Conservation (phyloP, 2,113 vertebrate genomes). For the Lagopus leucura region DNA sequence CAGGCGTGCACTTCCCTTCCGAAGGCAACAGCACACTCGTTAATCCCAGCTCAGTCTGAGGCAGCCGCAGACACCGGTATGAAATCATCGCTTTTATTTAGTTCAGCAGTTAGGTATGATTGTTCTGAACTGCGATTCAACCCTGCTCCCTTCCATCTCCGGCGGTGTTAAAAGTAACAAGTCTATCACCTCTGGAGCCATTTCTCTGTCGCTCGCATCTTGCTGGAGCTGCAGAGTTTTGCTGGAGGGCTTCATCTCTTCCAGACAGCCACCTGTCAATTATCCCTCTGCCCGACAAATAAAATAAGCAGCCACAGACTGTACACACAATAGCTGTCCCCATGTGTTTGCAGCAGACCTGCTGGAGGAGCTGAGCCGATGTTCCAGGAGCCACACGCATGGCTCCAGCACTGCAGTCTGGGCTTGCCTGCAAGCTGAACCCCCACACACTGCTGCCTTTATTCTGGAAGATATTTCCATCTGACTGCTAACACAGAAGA, state of each 20-base stretch:
- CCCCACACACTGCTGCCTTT: conserved; percentile 1
- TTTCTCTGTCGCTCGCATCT: not conserved
- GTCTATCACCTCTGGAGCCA: conserved; percentile 57
- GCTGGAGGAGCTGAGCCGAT: conserved; percentile 12
- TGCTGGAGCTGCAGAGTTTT: not conserved
- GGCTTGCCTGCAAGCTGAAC: not conserved
- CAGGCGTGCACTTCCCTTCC: not conserved
- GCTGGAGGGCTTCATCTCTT: conserved; percentile 61
- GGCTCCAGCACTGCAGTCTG: not conserved
- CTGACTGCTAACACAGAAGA: not conserved
- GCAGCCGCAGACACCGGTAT: not conserved
- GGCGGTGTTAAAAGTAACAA: conserved; percentile 47
- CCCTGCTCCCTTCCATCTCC: conserved; percentile 1
- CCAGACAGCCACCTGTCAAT: conserved; percentile 55
- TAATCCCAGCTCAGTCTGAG: not conserved
- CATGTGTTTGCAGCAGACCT: not conserved
- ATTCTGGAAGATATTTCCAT: not conserved
- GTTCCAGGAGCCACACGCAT: conserved; percentile 18
- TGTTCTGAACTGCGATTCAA: conserved; percentile 25
- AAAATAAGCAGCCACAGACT: not conserved
- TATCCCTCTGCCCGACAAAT: conserved; percentile 1
- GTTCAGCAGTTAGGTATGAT: not conserved
- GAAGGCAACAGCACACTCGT: not conserved
- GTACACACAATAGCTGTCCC: not conserved
- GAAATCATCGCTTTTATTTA: conserved; percentile 37